Base-by-base conservation (phyloP, 1,140 invertebrate species). In the Hyles euphorbiae region DNA sequence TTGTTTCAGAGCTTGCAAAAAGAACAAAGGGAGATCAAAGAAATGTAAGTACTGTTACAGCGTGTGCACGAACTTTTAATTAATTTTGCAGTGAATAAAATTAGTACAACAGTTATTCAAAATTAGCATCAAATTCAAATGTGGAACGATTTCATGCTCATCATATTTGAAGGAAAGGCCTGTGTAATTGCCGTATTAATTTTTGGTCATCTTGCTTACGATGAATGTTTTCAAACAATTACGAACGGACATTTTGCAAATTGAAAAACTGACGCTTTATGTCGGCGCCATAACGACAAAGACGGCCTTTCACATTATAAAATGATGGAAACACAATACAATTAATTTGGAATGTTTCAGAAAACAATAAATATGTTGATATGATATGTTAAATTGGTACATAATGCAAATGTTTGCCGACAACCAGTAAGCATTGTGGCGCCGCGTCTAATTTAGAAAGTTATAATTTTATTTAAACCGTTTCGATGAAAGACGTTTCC, bases 1-100 rank as follows among this genome's bases (percentile, higher is more conserved):
- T 83, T 83, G 79, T 86, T 86, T 56, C 78, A 86, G 83, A 65
- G 11, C 53, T 70, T 77, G 33, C 78, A 83, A 68, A 50, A 43
- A 5, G 58, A 53, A 5, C 53, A 67, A 11, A 49, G 45, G 45
- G 62, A 62, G 4, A 68, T 74, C 5, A 73, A 63, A 56, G 62
- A 80, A 56, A 73, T 81, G 82, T 83, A 73, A 79, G 80, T 74
- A 68, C 36, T 40, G 22, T 22, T 22, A 22, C 22, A 22, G 22
- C 36, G 8, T 40, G 36, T 40, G 36, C 5, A 40, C 8, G 4
- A 5, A 40, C 8, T 40, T 8, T 1, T 5, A 40, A 40, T 5
- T 40, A 40, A 5, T 40, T 5, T 40, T 40, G 4, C 8, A 1
- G 8, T 5, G 8, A 40, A 5, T 8, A 5, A 40, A 40, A 5